These are phyloP conservation scores for Poeciliopsis infans DNA, from an alignment of 2,797 vertebrate genomes.

Conservation along the genomic window DNA sequence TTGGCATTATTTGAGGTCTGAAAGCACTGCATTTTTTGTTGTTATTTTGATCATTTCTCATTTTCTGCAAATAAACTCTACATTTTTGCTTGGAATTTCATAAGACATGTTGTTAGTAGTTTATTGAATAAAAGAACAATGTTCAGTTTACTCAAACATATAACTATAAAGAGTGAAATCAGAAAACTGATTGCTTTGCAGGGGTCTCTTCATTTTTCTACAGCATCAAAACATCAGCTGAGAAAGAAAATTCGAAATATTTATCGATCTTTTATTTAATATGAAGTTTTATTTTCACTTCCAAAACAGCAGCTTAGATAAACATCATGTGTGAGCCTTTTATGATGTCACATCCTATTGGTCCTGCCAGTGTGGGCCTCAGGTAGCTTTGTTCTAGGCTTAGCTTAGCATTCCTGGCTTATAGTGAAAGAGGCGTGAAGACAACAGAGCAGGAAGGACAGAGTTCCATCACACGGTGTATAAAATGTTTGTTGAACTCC, in stretches of 20 bases:
- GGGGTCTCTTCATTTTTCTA: not conserved
- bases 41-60: no score
- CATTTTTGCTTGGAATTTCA: no score
- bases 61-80: no score
- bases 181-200: no score
- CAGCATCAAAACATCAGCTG: not conserved
- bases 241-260: not conserved
- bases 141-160: no score
- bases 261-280: not conserved
- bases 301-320: not conserved
- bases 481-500: not conserved
- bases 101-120: no score
- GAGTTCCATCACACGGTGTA: not conserved
- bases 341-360: not conserved
- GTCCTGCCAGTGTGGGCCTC: not conserved
- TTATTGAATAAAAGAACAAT: no score
- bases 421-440: not conserved
- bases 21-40: no score
- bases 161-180: no score
- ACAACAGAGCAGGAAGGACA: no score
- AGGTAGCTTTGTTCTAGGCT: not conserved
- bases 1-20: no score
- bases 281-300: not conserved
- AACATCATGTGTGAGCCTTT: not conserved
- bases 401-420: not conserved